Percentiles rank a stretch among this genome's conserved stretches.
These are phyloP conservation scores for Sinocyclocheilus maitianheensis DNA, from an alignment of 2,113 vertebrate genomes.

Conservation along the genomic window DNA sequence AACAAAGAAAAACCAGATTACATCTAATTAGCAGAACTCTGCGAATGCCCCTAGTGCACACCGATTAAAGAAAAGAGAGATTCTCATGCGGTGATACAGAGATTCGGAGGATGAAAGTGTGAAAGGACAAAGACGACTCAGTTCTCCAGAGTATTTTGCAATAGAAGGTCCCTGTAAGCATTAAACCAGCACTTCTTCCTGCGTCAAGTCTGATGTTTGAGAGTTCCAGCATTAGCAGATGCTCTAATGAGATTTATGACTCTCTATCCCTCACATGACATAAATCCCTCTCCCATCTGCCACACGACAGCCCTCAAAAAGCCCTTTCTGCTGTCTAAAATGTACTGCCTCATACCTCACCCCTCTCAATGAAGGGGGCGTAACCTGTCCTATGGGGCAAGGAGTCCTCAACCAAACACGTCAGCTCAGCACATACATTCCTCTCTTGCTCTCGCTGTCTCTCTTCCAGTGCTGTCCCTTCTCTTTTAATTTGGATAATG, in stretches of 20 bases:
- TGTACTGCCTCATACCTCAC: slow-evolving; percentile 25
- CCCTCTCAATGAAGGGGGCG: neutral
- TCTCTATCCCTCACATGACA: slow-evolving; percentile 56
- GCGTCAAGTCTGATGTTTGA: slow-evolving; percentile 31
- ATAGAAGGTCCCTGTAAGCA: neutral
- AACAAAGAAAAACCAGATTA: slow-evolving; percentile 47
- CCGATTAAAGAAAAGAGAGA: slow-evolving; percentile 29
- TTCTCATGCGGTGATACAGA: slow-evolving; percentile 23
- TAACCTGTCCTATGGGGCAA: neutral
- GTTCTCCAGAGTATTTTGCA: slow-evolving; percentile 1
- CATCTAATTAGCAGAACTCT: slow-evolving; percentile 39
- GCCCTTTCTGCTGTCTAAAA: neutral
- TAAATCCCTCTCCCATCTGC: slow-evolving; percentile 66
- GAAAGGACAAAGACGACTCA: slow-evolving; percentile 6
- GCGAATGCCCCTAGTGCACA: slow-evolving; percentile 26
- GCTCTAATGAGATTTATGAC: slow-evolving; percentile 68
- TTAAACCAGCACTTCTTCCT: slow-evolving; percentile 14
- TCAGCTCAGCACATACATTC: neutral
- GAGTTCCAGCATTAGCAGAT: slow-evolving; percentile 51
- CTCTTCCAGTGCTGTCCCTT: neutral
- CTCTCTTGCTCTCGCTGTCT: neutral
- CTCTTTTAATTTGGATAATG: neutral
- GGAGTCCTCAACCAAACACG: neutral
- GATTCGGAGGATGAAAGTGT: slow-evolving; percentile 3
- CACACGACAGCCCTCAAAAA: slow-evolving; percentile 30